These are phyloP conservation scores for Aselliscus stoliczkanus DNA, from an alignment of 2,797 vertebrate genomes.

Conservation along the genomic window DNA sequence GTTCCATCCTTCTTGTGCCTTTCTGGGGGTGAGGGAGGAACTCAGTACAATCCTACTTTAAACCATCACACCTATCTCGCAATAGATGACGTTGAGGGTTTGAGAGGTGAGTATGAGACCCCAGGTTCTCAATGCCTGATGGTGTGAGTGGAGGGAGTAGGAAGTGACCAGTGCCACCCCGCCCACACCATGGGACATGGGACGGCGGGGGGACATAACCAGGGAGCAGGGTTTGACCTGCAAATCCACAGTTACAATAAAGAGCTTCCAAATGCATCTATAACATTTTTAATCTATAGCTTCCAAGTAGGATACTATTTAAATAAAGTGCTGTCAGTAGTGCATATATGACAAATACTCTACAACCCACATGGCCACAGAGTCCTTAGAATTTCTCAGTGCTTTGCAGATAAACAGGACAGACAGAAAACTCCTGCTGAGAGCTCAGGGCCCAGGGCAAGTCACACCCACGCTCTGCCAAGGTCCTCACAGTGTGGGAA, in stretches of 20 bases:
- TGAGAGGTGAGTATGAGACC: neutral
- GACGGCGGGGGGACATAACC: too few species aligned
- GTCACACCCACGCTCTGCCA: accelerated
- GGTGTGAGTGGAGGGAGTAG: too few species aligned
- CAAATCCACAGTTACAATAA: neutral
- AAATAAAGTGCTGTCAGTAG: slow-evolving; percentile 39
- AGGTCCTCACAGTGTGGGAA: neutral
- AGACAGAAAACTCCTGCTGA: neutral
- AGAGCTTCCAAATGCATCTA: neutral
- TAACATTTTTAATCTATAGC: neutral
- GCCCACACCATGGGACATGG: neutral
- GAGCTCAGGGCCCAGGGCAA: neutral
- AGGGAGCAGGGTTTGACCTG: neutral
- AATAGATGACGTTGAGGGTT: neutral
- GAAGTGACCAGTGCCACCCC: accelerated
- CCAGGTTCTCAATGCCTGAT: too few species aligned
- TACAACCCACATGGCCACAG: neutral
- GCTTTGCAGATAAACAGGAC: neutral
- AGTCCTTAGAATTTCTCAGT: neutral
- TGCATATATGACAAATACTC: neutral
- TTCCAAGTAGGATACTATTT: neutral
- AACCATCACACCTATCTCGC: neutral
- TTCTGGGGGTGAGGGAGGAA: neutral
- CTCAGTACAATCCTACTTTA: neutral
- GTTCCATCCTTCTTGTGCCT: neutral